phyloP scores from a whole-genome alignment of 2,888 invertebrate species.

The Cylindroiulus punctatus region DNA sequence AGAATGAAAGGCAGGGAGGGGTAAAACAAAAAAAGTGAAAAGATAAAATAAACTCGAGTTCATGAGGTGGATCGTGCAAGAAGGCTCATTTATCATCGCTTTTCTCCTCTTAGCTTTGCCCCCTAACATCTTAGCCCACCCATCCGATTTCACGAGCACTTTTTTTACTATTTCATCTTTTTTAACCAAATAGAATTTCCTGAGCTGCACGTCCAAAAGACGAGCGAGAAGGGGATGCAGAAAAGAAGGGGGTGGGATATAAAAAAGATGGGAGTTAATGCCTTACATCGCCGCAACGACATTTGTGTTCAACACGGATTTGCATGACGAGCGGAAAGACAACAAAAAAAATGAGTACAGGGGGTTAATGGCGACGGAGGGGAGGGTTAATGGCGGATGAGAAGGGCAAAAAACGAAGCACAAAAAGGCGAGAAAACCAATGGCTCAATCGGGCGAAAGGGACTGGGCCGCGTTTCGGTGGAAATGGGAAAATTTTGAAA shows the following conservation, averaged over 20 bases:
- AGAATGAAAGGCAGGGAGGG: neutral
- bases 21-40: neutral
- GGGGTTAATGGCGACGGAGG: constrained; percentile 1
- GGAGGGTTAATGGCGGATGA: constrained; percentile 24
- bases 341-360: neutral
- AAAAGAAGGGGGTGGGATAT: neutral
- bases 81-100: constrained; percentile 32
- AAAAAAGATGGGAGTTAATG: neutral
- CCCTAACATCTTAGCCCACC: neutral
- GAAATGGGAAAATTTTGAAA: neutral
- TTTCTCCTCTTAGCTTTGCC: neutral
- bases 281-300: constrained; percentile 2
- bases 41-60: neutral
- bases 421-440: neutral
- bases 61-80: neutral
- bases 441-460: neutral
- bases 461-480: neutral
- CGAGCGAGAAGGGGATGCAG: neutral
- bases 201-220: neutral
- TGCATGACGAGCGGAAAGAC: neutral
- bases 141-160: neutral
- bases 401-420: neutral
- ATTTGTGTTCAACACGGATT: constrained; percentile 32
- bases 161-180: neutral
- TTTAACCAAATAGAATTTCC: constrained; percentile 4